Evolutionary conservation across 2,888 invertebrate species (phyloP).

Genomic region (Drosophila prolongata): DNA sequence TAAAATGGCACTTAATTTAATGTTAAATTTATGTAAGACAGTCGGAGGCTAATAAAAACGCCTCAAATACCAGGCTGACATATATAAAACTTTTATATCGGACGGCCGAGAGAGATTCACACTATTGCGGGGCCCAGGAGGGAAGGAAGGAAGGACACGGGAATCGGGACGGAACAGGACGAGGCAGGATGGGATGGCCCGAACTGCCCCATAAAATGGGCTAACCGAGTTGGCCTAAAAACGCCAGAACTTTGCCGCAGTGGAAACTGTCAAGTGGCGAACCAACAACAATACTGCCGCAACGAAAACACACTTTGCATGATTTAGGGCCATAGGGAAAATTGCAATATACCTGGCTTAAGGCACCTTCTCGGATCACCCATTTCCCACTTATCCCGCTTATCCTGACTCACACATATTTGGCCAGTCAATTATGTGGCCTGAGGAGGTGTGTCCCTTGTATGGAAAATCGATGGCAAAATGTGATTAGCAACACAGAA

Average conservation of each 20-base stretch:
- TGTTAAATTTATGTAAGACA: slow-evolving; percentile 73
- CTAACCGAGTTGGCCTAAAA: slow-evolving; percentile 72
- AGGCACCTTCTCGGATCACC: slow-evolving; percentile 1
- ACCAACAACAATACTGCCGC: slow-evolving; percentile 53
- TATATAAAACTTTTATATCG: slow-evolving; percentile 42
- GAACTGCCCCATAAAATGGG: slow-evolving; percentile 56
- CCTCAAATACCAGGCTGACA: slow-evolving; percentile 44
- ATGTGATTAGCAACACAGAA: slow-evolving; percentile 41
- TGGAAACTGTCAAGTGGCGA: slow-evolving; percentile 52
- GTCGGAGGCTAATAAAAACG: slow-evolving; percentile 68
- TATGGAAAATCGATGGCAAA: slow-evolving; percentile 44
- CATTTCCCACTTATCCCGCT: slow-evolving; percentile 6
- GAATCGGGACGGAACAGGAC: slow-evolving; percentile 2
- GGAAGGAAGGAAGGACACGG: slow-evolving; percentile 13
- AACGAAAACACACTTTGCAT: slow-evolving; percentile 66
- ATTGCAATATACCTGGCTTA: slow-evolving; percentile 44
- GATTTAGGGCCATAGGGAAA: slow-evolving; percentile 61
- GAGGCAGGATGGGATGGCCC: slow-evolving; percentile 11
- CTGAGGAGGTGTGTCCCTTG: slow-evolving; percentile 29
- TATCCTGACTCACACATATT: slow-evolving; percentile 20
- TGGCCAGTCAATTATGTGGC: slow-evolving; percentile 14
- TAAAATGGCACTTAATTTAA: slow-evolving; percentile 74
- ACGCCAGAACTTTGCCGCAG: slow-evolving; percentile 66
- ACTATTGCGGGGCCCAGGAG: slow-evolving; percentile 24
- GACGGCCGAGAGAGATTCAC: slow-evolving; percentile 49